Evolutionary conservation across 2,113 vertebrate species (phyloP).

Genomic region (Himantopus leucocephalus): DNA sequence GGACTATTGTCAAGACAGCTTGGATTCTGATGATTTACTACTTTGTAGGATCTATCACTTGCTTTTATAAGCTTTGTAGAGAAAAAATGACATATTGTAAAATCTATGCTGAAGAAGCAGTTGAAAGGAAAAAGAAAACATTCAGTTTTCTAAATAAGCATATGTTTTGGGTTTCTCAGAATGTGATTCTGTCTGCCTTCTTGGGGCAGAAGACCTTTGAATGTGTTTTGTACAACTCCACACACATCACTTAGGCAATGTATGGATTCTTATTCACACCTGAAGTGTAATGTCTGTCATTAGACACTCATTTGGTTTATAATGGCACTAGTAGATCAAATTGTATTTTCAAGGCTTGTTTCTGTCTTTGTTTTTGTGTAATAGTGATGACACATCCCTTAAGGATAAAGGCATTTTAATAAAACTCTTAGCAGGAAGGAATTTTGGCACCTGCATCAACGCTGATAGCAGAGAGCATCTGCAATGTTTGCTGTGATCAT

Average conservation of each 20-base stretch:
- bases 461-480: constrained; percentile 50
- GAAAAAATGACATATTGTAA: background rate
- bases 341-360: constrained; percentile 27
- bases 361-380: constrained; percentile 59
- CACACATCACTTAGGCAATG: background rate
- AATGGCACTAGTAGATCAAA: background rate
- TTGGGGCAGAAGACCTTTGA: background rate
- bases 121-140: background rate
- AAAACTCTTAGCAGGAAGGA: constrained; percentile 51
- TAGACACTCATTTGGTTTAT: background rate
- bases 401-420: constrained; percentile 68
- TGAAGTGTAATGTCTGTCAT: background rate
- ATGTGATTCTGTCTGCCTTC: background rate
- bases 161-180: background rate
- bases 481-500: constrained; percentile 48
- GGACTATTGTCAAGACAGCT: background rate
- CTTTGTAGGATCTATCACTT: background rate
- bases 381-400: constrained; percentile 40
- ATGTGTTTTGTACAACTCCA: background rate
- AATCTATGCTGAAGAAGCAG: background rate
- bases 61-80: background rate
- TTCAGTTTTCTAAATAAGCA: background rate
- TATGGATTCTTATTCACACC: background rate
- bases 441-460: constrained; percentile 51
- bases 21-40: background rate